phyloP scores from a whole-genome alignment of 2,888 invertebrate species.

The Liposcelis brunnea region DNA sequence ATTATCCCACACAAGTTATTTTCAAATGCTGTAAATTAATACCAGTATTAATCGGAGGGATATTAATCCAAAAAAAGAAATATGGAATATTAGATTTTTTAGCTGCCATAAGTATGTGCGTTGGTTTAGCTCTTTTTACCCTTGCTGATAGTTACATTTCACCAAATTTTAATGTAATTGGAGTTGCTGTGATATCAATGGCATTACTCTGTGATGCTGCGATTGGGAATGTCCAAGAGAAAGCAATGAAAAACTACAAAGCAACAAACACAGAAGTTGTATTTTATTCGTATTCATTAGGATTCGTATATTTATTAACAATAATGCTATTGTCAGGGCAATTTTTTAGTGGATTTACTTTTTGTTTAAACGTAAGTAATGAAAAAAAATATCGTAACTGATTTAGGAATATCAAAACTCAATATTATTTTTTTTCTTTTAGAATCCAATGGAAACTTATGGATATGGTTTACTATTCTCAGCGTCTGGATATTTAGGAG shows the following conservation, averaged over 20 bases:
- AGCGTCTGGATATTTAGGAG: slow-evolving; percentile 76
- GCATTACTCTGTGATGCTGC: slow-evolving; percentile 87
- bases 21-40: slow-evolving; percentile 96
- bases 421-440: slow-evolving; percentile 23
- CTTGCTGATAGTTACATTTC: slow-evolving; percentile 49
- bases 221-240: slow-evolving; percentile 95
- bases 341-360: slow-evolving; percentile 51
- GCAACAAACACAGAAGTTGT: slow-evolving; percentile 85
- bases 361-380: slow-evolving; percentile 52
- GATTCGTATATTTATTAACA: slow-evolving; percentile 60
- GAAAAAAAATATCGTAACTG: background rate
- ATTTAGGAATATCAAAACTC: background rate
- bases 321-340: slow-evolving; percentile 58
- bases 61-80: slow-evolving; percentile 76
- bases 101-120: slow-evolving; percentile 72
- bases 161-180: slow-evolving; percentile 38
- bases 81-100: slow-evolving; percentile 69
- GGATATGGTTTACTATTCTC: slow-evolving; percentile 75
- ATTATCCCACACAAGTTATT: slow-evolving; percentile 93
- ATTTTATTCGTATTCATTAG: slow-evolving; percentile 79
- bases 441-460: slow-evolving; percentile 60
- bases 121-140: slow-evolving; percentile 81
- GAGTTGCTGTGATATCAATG: slow-evolving; percentile 58
- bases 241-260: slow-evolving; percentile 69
- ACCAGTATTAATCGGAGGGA: slow-evolving; percentile 86